Conservation (phyloP, 1,140 invertebrate genomes). For the Calephelis virginiensis region DNA sequence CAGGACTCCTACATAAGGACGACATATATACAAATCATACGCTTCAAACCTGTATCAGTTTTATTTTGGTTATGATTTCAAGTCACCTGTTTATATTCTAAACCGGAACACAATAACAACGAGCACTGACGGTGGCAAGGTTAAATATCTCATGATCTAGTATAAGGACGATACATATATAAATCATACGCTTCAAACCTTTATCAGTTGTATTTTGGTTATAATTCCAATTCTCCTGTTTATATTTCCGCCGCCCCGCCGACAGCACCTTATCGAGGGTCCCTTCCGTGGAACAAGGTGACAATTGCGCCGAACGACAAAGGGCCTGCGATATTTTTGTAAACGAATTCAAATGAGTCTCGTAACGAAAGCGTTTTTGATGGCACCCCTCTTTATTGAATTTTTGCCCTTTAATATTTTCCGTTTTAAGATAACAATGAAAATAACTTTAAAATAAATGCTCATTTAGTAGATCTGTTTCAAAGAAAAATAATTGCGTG, state of each 20-base stretch:
- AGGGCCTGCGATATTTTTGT: conserved; percentile 1
- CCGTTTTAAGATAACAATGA: neutral
- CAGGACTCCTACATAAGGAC: no score
- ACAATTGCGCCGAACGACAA: conserved; percentile 3
- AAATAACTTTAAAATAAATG: neutral
- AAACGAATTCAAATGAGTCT: conserved; percentile 11
- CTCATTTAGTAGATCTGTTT: neutral
- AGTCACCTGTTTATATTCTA: no score
- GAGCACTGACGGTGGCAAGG: no score
- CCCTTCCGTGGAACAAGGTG: conserved; percentile 1
- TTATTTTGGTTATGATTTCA: no score
- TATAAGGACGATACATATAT: no score
- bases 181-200: no score
- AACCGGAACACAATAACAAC: no score
- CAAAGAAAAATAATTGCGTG: no score
- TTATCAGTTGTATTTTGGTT: neutral
- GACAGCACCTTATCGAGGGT: neutral
- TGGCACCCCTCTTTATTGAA: neutral
- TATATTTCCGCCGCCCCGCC: neutral
- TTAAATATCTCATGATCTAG: no score
- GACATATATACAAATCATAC: no score
- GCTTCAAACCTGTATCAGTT: no score
- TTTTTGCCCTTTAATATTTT: neutral
- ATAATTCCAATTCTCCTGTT: neutral
- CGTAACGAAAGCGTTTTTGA: neutral